A percentile compares a stretch with the other conserved stretches of the same genome.
Evolutionary conservation across 2,888 invertebrate species (phyloP).

Genomic region (Epirrhoe alternata): DNA sequence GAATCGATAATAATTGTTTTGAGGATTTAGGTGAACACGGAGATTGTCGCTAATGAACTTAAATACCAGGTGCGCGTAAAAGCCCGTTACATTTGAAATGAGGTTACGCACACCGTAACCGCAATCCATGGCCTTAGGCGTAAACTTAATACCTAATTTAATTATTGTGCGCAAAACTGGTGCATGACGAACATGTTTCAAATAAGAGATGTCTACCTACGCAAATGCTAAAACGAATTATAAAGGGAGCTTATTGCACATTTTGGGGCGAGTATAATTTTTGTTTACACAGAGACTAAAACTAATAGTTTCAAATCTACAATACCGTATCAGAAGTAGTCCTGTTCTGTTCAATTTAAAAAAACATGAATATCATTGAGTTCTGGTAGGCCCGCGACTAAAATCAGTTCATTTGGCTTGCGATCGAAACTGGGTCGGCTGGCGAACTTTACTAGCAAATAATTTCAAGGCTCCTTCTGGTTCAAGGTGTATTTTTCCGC

Average conservation of each 20-base stretch:
- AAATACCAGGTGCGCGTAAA: conserved; percentile 8
- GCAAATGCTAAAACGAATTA: too few species aligned
- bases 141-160: conserved; percentile 11
- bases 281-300: too few species aligned
- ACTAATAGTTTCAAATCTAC: background rate
- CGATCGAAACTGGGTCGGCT: conserved; percentile 10
- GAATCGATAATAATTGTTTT: background rate
- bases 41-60: conserved; percentile 1
- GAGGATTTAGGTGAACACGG: background rate
- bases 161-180: background rate
- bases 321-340: background rate
- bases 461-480: conserved; percentile 15
- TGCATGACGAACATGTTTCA: background rate
- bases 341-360: background rate
- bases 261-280: too few species aligned
- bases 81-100: conserved; percentile 16
- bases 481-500: conserved; percentile 51
- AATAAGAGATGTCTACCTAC: background rate
- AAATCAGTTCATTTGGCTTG: background rate
- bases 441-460: conserved; percentile 16
- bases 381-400: too few species aligned
- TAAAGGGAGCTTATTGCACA: too few species aligned
- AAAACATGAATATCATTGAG: conserved; percentile 1
- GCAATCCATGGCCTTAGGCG: conserved; percentile 9
- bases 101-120: conserved; percentile 13